phyloP scores from a whole-genome alignment of 2,113 vertebrate genomes.

The Triplophysa rosa region DNA sequence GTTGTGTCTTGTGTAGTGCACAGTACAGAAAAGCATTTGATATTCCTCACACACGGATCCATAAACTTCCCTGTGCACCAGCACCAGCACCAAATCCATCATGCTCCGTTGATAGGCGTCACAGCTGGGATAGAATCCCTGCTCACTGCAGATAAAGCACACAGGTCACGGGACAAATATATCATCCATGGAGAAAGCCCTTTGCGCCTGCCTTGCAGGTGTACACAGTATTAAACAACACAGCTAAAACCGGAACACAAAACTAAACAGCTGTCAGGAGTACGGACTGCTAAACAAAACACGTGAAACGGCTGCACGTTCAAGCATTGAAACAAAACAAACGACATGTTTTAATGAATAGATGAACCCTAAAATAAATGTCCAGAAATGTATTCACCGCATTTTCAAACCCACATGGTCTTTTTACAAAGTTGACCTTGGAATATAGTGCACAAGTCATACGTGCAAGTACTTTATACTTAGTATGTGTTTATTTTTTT shows the following conservation, averaged over 20 bases:
- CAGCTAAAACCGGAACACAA: constrained; percentile 4
- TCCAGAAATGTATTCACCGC: no score
- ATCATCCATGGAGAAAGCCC: constrained; percentile 33
- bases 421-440: no score
- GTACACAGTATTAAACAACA: constrained; percentile 37
- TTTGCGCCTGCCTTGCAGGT: constrained; percentile 29
- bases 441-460: no score
- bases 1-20: constrained; percentile 16
- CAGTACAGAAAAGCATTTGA: constrained; percentile 34
- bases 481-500: no score
- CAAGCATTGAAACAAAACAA: neutral
- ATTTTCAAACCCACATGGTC: no score
- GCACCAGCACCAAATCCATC: constrained; percentile 34
- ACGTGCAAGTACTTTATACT: no score
- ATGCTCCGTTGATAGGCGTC: constrained; percentile 25
- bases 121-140: constrained; percentile 28
- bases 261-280: constrained; percentile 25
- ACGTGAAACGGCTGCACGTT: neutral
- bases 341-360: no score
- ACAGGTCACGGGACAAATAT: constrained; percentile 37
- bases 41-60: constrained; percentile 3
- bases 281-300: constrained; percentile 5
- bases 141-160: constrained; percentile 34
- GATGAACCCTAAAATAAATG: no score
- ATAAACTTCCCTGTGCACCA: constrained; percentile 33